Conservation (phyloP, 2,888 invertebrate species). For the Ornithoptera alexandrae region DNA sequence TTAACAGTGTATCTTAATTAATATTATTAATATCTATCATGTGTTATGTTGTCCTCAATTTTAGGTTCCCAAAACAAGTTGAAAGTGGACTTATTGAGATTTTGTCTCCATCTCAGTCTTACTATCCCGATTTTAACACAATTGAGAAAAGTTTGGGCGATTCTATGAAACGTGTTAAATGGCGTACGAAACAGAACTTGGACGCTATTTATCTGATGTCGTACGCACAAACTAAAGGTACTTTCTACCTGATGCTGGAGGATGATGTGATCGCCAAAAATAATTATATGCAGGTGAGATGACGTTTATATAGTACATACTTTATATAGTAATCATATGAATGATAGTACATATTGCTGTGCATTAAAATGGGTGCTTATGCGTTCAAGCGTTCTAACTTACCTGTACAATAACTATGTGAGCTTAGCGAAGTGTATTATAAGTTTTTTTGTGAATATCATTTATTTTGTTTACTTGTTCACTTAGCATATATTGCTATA, state of each 20-base stretch:
- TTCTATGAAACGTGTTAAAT: slow-evolving; percentile 89
- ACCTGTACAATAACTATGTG: neutral
- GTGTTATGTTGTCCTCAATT: slow-evolving; percentile 15
- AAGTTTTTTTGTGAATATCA: neutral
- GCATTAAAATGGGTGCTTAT: neutral
- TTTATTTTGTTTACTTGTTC: neutral
- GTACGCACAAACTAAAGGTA: slow-evolving; percentile 92
- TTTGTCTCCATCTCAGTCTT: slow-evolving; percentile 89
- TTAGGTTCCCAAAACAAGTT: slow-evolving; percentile 87
- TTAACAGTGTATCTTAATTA: neutral
- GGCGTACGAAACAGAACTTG: slow-evolving; percentile 97
- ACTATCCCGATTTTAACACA: slow-evolving; percentile 92
- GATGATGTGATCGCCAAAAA: slow-evolving; percentile 95
- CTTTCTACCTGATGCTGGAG: slow-evolving; percentile 95
- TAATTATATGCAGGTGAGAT: slow-evolving; percentile 90
- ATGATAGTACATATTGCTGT: neutral
- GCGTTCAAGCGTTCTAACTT: neutral
- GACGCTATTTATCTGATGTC: slow-evolving; percentile 97
- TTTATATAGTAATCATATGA: neutral
- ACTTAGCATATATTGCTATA: neutral
- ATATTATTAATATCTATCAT: neutral
- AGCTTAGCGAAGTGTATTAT: neutral
- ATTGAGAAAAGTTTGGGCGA: slow-evolving; percentile 91
- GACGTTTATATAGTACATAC: neutral
- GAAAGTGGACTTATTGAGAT: slow-evolving; percentile 92